Percentiles rank a stretch among this genome's conserved stretches.
Evolutionary conservation across 2,113 vertebrate genomes (phyloP).

Genomic region (Pleuronectes platessa): DNA sequence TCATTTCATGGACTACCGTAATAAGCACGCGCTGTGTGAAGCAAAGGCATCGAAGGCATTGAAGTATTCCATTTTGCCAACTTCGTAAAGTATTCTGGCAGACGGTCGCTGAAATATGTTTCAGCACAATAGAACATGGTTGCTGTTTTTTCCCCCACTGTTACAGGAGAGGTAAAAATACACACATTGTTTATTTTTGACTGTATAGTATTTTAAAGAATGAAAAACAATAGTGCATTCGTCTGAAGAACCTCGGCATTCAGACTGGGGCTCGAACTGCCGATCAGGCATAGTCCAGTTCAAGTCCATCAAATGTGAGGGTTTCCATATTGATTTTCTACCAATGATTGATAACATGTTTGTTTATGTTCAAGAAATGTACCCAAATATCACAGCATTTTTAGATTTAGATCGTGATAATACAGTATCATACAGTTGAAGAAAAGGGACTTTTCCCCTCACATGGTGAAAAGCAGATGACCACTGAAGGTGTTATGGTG

Average conservation of each 20-base stretch:
- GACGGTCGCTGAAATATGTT: conserved; percentile 76
- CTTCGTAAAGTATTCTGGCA: conserved; percentile 72
- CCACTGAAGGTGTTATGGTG: not conserved
- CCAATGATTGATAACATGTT: too few relatives aligned
- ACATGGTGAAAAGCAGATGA: not conserved
- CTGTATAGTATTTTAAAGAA: conserved; percentile 89
- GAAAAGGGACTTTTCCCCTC: not conserved
- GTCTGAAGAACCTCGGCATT: too few relatives aligned
- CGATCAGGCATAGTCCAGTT: too few relatives aligned
- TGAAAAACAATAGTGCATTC: conserved; percentile 85
- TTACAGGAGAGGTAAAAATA: conserved; percentile 82
- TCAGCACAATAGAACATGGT: conserved; percentile 74
- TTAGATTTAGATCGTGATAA: too few relatives aligned
- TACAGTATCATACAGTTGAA: too few relatives aligned
- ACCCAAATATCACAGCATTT: too few relatives aligned
- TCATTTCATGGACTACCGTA: conserved; percentile 88
- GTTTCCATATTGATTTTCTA: too few relatives aligned
- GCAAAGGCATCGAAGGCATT: conserved; percentile 73
- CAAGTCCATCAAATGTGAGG: too few relatives aligned
- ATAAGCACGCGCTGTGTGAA: conserved; percentile 82
- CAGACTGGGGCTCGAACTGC: too few relatives aligned
- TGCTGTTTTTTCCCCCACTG: conserved; percentile 78
- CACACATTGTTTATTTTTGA: conserved; percentile 83
- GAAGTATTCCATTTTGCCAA: conserved; percentile 72
- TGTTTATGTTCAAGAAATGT: too few relatives aligned